Evolutionary conservation across 2,113 vertebrate species (phyloP), one percentile per base, ranked within the genome.

Genomic region (Chamaetylas fuelleborni): DNA sequence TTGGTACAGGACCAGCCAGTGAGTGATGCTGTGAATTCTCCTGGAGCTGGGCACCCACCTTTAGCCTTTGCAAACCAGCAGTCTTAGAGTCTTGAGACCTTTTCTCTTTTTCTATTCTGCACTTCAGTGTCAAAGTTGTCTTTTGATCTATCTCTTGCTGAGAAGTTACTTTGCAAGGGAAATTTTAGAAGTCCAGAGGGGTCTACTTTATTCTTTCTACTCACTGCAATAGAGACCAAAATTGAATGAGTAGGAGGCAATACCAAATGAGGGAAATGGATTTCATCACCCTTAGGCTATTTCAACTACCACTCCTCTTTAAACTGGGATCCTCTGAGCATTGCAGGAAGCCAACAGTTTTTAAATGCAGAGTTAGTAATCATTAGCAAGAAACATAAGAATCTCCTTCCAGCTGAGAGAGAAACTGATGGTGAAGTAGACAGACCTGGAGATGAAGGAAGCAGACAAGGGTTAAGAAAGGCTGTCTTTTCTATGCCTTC

Each of bases 1-100:
- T 81, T 57, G 15, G 9, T 57, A 58, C 0, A 3, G 31, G 9
- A 78, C 1, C 8, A 10, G 15, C 20, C 0, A 2, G 26, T 23
- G 19, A 62, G 6, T 11, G 8, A 9, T 56, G 22, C 11, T 71
- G 34, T 11, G 2, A 60, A 67, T 28, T 60, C 20, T 70, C 7
- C n/a, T 58, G 66, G 23, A 71, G 9, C 38, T 74, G 15, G 14
- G 5, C 24, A 85, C 14, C 12, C 50, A 11, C 18, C 5, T 62
- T 70, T 25, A 71, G 26, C 9, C 17, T 86, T 76, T 90, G 66
- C 23, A 76, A 45, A 6, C 16, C 19, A 57, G 24, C 29, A 43
- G 22, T 54, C 33, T 73, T 18, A 66, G 4, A 58, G 24, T 36
- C 54, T 69, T 72, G 47, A 74, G 36, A 74, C 2, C 20, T 18